Conservation (phyloP, 2,888 invertebrate genomes). For the Eupithecia vulgata region DNA sequence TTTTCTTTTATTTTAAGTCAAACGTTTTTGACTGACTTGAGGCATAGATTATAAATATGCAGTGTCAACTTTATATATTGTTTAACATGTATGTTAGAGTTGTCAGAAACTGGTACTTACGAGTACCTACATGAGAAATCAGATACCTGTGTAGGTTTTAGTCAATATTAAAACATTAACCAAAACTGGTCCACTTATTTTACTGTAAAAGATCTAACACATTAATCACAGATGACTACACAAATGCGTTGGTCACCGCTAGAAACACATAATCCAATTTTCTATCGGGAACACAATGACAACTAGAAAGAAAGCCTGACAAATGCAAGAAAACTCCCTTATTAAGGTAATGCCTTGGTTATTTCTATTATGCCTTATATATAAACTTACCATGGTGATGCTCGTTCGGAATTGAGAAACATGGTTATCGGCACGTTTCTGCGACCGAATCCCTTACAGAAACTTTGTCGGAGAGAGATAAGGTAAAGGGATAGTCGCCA, state of each 20-base stretch:
- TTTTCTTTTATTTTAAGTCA: too few relatives aligned
- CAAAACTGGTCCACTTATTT: not conserved
- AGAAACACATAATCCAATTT: slow-evolving; percentile 55
- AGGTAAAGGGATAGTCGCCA: not conserved
- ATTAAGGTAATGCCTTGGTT: slow-evolving; percentile 41
- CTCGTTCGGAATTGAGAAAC: not conserved
- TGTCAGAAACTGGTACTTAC: too few relatives aligned
- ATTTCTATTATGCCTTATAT: not conserved
- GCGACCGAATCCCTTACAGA: not conserved
- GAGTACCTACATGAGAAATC: too few relatives aligned
- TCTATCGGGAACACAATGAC: slow-evolving; percentile 56
- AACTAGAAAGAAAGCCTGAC: slow-evolving; percentile 63
- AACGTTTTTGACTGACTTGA: too few relatives aligned
- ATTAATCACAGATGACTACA: not conserved
- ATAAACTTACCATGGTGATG: not conserved
- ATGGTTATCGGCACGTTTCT: not conserved
- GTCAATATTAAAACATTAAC: not conserved
- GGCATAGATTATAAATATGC: too few relatives aligned
- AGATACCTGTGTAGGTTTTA: too few relatives aligned
- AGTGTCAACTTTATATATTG: too few relatives aligned
- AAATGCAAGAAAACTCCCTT: slow-evolving; percentile 50
- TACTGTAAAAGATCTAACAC: not conserved
- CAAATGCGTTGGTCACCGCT: not conserved
- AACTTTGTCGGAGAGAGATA: not conserved
- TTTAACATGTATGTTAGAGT: too few relatives aligned